phyloP scores from a whole-genome alignment of 2,797 vertebrate genomes.

The Sebastes nivosus region DNA sequence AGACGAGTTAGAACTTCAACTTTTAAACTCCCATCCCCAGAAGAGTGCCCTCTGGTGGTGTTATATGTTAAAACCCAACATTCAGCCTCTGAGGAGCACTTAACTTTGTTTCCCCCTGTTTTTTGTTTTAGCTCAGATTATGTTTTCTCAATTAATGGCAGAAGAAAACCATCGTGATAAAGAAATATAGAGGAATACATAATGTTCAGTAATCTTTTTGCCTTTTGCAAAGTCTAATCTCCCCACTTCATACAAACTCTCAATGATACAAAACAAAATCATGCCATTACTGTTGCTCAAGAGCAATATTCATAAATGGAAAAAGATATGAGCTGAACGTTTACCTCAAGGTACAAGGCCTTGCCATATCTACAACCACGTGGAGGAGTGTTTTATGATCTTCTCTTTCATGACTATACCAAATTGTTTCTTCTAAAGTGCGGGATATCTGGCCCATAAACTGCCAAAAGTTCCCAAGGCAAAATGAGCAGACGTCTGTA shows the following conservation, averaged over 20 bases:
- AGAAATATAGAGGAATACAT: neutral
- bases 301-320: constrained; percentile 28
- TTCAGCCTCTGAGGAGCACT: neutral
- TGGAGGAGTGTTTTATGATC: constrained; percentile 47
- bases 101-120: neutral
- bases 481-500: constrained; percentile 58
- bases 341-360: constrained; percentile 22
- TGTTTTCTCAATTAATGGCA: neutral
- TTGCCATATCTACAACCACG: constrained; percentile 9
- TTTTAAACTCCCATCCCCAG: neutral
- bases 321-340: constrained; percentile 6
- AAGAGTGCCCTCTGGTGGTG: constrained; percentile 38
- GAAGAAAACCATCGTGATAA: neutral
- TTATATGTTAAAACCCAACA: constrained; percentile 13
- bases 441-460: constrained; percentile 65
- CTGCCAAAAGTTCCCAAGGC: constrained; percentile 47
- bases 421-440: constrained; percentile 62
- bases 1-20: neutral
- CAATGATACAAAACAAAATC: neutral
- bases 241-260: neutral
- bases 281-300: neutral
- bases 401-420: constrained; percentile 43
- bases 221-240: neutral
- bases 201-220: neutral
- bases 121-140: neutral